Base-by-base conservation (phyloP, 2,888 invertebrate species). In the Orchestes rusci region DNA sequence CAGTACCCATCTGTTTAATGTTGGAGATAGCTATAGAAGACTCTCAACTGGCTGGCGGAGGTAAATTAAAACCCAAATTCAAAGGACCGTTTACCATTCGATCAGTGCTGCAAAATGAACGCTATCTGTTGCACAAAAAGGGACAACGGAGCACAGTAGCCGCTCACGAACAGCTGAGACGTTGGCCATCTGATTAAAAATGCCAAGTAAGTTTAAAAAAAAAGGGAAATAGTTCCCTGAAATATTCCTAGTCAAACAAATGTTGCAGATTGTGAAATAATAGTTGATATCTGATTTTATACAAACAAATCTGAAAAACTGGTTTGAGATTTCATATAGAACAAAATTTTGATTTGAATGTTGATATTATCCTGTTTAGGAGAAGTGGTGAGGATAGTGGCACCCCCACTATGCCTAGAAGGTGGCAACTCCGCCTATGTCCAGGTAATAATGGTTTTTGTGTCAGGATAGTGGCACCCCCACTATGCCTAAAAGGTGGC, bases 101-200 rank as follows among this genome's bases (percentile, higher is more conserved):
- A 1, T 33, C 19, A 13, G 20, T 49, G 2, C 32, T 55, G 10
- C 51, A 52, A n/a, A 53, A 55, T 41, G 51, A 55, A 30, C 30
- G 54, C 17, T 55, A 55, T 41, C 35, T 43, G 2, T 34, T 54
- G 15, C 19, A 28, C 8, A 45, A 38, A 13, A 39, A 51, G 16
- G 51, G 47, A 19, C 33, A 34, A 8, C 29, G 49, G 16, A 43
- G 32, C n/a, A 54, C 54, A 7, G 49, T 55, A 17, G 55, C 52
- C 10, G 55, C 53, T 19, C 55, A 53, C 33, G 52, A 54, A n/a
- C 55, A 51, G 32, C 37, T 53, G 7, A 23, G 23, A 23, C 23
- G 7, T 23, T 23, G 23, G 23, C n/a, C n/a, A n/a, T n/a, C n/a
- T n/a, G n/a, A n/a, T n/a, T n/a, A n/a, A n/a, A n/a, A n/a, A n/a